Evolutionary conservation across 2,888 invertebrate genomes (phyloP).

Genomic region (Desoria tigrina): DNA sequence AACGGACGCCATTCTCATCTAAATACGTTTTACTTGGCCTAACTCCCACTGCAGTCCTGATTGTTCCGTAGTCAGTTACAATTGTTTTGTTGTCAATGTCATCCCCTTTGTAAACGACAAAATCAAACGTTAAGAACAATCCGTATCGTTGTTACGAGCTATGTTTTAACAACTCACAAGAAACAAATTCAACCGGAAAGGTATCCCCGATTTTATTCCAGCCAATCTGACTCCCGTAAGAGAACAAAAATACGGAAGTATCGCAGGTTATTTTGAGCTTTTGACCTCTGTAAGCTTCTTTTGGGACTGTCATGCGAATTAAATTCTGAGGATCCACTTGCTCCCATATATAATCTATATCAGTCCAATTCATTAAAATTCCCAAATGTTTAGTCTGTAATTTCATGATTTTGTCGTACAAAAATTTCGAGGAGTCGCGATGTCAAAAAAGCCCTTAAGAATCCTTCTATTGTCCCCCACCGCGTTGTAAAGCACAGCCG

Average conservation of each 20-base stretch:
- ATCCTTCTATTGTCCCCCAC: background rate
- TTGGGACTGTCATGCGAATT: background rate
- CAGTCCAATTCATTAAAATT: no score
- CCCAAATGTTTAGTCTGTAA: no score
- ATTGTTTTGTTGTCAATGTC: no score
- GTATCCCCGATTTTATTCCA: background rate
- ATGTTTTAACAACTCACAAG: background rate
- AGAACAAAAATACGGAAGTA: conserved; percentile 5
- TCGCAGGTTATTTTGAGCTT: background rate
- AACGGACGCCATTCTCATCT: background rate
- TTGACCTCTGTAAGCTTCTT: conserved; percentile 8
- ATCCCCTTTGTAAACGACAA: no score
- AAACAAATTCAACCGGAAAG: background rate
- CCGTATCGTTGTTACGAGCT: no score
- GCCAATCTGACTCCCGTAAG: background rate
- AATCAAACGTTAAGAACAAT: no score
- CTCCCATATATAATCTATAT: background rate
- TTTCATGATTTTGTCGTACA: no score
- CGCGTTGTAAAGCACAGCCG: background rate
- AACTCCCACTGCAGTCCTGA: background rate
- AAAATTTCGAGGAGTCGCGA: background rate
- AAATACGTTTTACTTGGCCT: conserved; percentile 1
- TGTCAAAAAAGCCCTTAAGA: background rate
- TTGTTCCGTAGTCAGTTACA: background rate
- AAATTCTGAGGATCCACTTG: background rate